A percentile compares a stretch with the other conserved stretches of the same genome.
Conservation (phyloP, 2,888 invertebrate species). For the Eupithecia subumbrata region DNA sequence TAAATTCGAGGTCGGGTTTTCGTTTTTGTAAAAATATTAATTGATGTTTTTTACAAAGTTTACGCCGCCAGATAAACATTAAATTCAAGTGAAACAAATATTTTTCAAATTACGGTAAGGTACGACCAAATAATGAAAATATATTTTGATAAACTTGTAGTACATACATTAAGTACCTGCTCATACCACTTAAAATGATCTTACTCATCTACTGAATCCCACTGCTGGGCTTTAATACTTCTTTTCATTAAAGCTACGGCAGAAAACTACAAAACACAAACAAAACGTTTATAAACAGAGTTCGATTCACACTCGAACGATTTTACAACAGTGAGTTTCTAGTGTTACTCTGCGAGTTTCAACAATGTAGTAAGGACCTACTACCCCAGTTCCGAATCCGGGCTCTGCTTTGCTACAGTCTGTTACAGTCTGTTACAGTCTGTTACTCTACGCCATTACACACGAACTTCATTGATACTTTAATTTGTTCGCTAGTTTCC, state of each 20-base stretch:
- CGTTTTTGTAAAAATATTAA: too few relatives aligned
- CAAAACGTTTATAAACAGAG: background rate
- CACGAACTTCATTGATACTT: conserved; percentile 57
- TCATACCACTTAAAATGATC: too few relatives aligned
- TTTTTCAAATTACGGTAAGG: too few relatives aligned
- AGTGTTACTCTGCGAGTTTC: background rate
- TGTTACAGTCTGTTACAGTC: conserved; percentile 55
- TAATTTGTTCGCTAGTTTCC: conserved; percentile 47
- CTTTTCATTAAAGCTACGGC: background rate
- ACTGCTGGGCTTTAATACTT: background rate
- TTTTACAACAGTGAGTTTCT: background rate
- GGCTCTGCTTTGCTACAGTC: conserved; percentile 57
- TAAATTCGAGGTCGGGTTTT: too few relatives aligned
- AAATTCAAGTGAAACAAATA: too few relatives aligned
- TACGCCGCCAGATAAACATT: too few relatives aligned
- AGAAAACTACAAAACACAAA: background rate
- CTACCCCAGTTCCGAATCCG: conserved; percentile 69
- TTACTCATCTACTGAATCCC: too few relatives aligned
- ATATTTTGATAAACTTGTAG: too few relatives aligned
- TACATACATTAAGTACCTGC: too few relatives aligned
- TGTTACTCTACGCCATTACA: conserved; percentile 60
- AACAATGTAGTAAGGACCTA: conserved; percentile 25
- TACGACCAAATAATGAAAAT: too few relatives aligned
- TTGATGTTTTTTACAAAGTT: too few relatives aligned
- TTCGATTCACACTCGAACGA: background rate